Percentiles rank a stretch among this genome's conserved stretches.
These are phyloP conservation scores for Gnatocerus cornutus DNA, from an alignment of 2,888 invertebrate genomes.

Conservation along the genomic window DNA sequence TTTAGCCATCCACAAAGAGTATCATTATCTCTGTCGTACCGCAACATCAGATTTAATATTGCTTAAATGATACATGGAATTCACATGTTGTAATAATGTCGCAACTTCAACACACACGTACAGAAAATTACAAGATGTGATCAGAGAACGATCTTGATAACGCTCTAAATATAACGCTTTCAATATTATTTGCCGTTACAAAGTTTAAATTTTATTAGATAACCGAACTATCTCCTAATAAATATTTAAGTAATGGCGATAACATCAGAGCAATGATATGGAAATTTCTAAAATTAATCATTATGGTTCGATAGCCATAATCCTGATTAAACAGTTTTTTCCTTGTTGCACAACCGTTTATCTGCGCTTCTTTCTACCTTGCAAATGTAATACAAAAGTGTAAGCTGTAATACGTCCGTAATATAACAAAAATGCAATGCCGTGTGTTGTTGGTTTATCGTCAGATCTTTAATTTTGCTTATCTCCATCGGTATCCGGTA, in stretches of 20 bases:
- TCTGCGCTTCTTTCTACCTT: neutral
- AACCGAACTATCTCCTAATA: too few relatives aligned
- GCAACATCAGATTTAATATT: too few relatives aligned
- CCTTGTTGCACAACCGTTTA: too few relatives aligned
- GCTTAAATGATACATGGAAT: neutral
- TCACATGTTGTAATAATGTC: slow-evolving; percentile 13
- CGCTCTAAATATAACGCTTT: slow-evolving; percentile 50
- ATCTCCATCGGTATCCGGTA: slow-evolving; percentile 57
- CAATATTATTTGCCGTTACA: slow-evolving; percentile 45
- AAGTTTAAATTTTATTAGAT: slow-evolving; percentile 52
- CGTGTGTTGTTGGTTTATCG: slow-evolving; percentile 56
- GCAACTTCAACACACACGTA: slow-evolving; percentile 11
- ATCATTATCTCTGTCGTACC: too few relatives aligned
- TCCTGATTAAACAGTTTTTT: too few relatives aligned
- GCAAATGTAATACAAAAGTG: slow-evolving; percentile 1
- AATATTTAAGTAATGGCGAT: slow-evolving; percentile 52
- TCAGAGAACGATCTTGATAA: slow-evolving; percentile 49
- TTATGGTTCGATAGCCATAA: too few relatives aligned
- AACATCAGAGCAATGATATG: slow-evolving; percentile 55
- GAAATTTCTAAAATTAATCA: slow-evolving; percentile 58
- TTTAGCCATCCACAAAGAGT: too few relatives aligned
- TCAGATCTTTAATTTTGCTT: slow-evolving; percentile 64
- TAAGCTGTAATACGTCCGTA: slow-evolving; percentile 27
- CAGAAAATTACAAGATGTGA: slow-evolving; percentile 33
- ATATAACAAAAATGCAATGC: slow-evolving; percentile 48